phyloP scores from a whole-genome alignment of 2,888 invertebrate genomes.

The Brachypterus glaber region DNA sequence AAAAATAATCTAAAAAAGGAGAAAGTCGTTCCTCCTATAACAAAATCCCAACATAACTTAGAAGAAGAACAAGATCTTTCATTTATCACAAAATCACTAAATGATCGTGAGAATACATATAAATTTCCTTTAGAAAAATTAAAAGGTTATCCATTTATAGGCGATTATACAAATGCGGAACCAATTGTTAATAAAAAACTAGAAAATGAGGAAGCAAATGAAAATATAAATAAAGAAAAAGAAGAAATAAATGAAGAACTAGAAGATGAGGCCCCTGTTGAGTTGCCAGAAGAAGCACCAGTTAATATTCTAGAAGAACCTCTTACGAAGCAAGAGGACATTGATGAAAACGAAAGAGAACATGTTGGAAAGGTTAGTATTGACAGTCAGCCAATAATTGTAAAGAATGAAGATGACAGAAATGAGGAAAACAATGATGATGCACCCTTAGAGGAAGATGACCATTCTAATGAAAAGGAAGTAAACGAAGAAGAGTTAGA shows the following conservation, averaged over 20 bases:
- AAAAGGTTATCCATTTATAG: not conserved
- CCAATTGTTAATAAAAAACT: not conserved
- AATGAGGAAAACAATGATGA: too few relatives aligned
- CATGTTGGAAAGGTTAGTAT: constrained; percentile 1
- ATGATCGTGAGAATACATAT: too few relatives aligned
- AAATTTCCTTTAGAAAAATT: too few relatives aligned
- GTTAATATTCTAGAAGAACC: not conserved
- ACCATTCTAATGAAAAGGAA: not conserved
- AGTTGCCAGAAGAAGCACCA: not conserved
- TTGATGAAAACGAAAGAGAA: constrained; percentile 1
- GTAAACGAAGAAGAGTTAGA: not conserved
- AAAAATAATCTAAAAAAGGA: too few relatives aligned
- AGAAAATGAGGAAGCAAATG: not conserved
- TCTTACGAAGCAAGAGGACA: not conserved
- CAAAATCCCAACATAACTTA: not conserved
- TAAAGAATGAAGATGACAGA: too few relatives aligned
- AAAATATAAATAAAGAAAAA: not conserved
- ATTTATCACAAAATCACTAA: too few relatives aligned
- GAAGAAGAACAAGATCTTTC: not conserved
- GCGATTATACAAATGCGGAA: not conserved
- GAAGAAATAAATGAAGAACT: not conserved
- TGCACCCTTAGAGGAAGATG: too few relatives aligned
- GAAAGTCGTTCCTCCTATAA: too few relatives aligned
- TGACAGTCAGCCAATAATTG: too few relatives aligned
- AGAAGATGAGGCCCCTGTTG: not conserved